Conservation (phyloP, 2,797 vertebrate genomes). For the Bufotes viridis region DNA sequence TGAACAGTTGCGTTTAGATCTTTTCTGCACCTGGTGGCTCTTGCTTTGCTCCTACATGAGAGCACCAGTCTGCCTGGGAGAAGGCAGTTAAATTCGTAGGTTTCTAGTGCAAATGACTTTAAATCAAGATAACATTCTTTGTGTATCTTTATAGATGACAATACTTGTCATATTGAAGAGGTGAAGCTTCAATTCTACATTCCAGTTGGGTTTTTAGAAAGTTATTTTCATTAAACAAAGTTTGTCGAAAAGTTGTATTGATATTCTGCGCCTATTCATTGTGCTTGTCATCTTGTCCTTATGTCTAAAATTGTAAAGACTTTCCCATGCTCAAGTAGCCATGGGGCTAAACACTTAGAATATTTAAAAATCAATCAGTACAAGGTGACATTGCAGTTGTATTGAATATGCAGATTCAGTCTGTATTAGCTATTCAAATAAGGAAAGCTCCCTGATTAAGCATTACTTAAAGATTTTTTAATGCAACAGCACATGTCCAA, state of each 20-base stretch:
- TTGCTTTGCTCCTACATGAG: no score
- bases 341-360: conserved; percentile 44
- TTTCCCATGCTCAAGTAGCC: conserved; percentile 32
- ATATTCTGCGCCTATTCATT: background rate
- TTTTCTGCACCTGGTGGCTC: no score
- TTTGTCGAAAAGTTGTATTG: background rate
- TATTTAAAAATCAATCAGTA: conserved; percentile 50
- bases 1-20: no score
- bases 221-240: background rate
- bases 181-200: background rate
- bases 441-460: conserved; percentile 45
- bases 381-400: conserved; percentile 53
- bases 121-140: no score
- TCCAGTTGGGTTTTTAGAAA: background rate
- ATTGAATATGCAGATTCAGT: conserved; percentile 56
- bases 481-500: conserved; percentile 37
- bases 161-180: background rate
- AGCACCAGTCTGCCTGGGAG: no score
- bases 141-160: no score
- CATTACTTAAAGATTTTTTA: conserved; percentile 44
- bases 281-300: conserved; percentile 23
- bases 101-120: no score
- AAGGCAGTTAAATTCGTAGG: no score
- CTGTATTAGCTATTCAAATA: conserved; percentile 51
- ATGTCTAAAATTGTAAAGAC: background rate